Conservation (phyloP, 2,113 vertebrate species). For the Sorex araneus region DNA sequence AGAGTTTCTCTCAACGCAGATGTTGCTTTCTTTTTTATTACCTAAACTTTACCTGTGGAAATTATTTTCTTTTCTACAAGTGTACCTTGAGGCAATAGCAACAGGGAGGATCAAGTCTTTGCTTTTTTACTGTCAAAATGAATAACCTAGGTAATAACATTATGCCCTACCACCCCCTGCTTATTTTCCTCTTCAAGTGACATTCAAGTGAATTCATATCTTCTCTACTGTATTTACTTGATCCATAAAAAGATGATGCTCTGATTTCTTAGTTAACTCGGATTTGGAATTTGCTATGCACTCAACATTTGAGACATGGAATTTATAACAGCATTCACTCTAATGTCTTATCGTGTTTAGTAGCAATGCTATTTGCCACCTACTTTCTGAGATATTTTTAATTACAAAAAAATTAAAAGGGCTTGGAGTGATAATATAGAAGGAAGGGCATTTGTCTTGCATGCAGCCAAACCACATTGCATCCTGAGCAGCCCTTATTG, state of each 20-base stretch:
- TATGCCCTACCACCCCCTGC: background rate
- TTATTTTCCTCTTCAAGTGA: slow-evolving; percentile 54
- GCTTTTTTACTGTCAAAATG: slow-evolving; percentile 83
- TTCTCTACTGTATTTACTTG: background rate
- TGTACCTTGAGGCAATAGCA: slow-evolving; percentile 79
- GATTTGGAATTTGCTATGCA: background rate
- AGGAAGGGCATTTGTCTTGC: too few relatives aligned
- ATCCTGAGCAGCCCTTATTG: too few relatives aligned
- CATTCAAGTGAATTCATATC: slow-evolving; percentile 29
- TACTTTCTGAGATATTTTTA: background rate
- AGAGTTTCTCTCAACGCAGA: slow-evolving; percentile 81
- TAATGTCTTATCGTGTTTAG: background rate
- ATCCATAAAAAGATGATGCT: background rate
- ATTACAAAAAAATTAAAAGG: background rate
- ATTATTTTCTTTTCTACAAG: slow-evolving; percentile 82
- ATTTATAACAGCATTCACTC: background rate
- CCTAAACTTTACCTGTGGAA: slow-evolving; percentile 80
- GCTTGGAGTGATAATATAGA: too few relatives aligned
- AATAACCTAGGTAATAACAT: slow-evolving; percentile 71
- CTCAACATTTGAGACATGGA: background rate
- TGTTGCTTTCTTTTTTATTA: slow-evolving; percentile 80
- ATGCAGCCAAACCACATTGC: too few relatives aligned
- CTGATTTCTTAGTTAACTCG: background rate
- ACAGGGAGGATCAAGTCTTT: slow-evolving; percentile 77
- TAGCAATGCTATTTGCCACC: background rate